These are phyloP conservation scores for Heterodera schachtii DNA, from an alignment of 1,140 invertebrate genomes.

Conservation along the genomic window DNA sequence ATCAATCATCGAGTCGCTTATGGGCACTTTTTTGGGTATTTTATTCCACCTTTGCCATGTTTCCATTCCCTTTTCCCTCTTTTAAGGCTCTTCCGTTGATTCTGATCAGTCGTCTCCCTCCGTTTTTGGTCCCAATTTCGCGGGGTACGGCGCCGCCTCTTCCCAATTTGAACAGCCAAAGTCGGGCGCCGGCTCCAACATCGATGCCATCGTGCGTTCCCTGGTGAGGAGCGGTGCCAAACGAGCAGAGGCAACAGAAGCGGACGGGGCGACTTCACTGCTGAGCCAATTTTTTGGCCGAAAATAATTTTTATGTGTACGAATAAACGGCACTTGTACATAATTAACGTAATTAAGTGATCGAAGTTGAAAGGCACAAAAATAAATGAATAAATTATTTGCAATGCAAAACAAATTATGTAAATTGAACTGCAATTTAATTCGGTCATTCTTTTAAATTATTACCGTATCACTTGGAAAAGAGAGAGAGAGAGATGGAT, in stretches of 20 bases:
- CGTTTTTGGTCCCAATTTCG: background rate
- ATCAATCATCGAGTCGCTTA: slow-evolving; percentile 34
- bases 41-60: background rate
- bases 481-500: too few relatives aligned
- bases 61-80: background rate
- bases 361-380: too few relatives aligned
- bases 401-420: too few relatives aligned
- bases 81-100: slow-evolving; percentile 3
- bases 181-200: slow-evolving; percentile 20
- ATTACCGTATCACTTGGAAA: too few relatives aligned
- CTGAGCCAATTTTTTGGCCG: slow-evolving; percentile 28
- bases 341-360: background rate
- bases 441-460: too few relatives aligned
- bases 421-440: too few relatives aligned
- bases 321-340: background rate
- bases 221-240: slow-evolving; percentile 24
- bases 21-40: slow-evolving; percentile 39
- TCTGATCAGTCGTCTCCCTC: slow-evolving; percentile 5
- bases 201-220: slow-evolving; percentile 12
- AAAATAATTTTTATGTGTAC: background rate
- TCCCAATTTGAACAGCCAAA: slow-evolving; percentile 1
- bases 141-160: slow-evolving; percentile 3
- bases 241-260: slow-evolving; percentile 12
- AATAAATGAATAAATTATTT: too few relatives aligned
- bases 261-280: slow-evolving; percentile 21